Percentiles rank a stretch among this genome's conserved stretches.
Evolutionary conservation across 1,140 invertebrate genomes (phyloP).

Genomic region (Caerostris darwini): DNA sequence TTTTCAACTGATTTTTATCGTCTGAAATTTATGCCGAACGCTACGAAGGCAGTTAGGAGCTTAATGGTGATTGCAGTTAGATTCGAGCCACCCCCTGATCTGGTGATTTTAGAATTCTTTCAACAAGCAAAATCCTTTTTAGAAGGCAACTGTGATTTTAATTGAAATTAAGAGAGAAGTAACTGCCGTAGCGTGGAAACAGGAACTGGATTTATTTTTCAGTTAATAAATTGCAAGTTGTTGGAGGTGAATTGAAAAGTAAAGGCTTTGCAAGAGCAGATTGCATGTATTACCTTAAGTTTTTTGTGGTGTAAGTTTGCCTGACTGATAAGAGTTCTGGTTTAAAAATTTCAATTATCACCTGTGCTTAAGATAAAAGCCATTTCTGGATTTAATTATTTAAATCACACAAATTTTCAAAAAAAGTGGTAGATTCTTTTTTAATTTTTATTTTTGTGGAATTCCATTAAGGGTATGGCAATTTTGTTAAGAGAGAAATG

Average conservation of each 20-base stretch:
- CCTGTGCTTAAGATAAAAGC: not conserved
- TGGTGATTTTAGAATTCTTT: constrained; percentile 22
- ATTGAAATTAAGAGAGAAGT: constrained; percentile 19
- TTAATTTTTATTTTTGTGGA: not conserved
- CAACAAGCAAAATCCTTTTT: not conserved
- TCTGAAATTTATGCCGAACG: constrained; percentile 17
- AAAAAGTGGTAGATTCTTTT: not conserved
- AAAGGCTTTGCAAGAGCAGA: not conserved
- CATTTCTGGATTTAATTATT: not conserved
- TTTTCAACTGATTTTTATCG: constrained; percentile 35
- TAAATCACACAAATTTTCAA: too few species aligned
- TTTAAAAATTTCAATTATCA: constrained; percentile 14
- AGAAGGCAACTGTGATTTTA: not conserved
- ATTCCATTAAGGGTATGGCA: not conserved
- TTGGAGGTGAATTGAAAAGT: not conserved
- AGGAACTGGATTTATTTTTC: constrained; percentile 13
- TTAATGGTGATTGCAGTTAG: constrained; percentile 7
- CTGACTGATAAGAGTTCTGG: not conserved
- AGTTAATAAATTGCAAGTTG: not conserved
- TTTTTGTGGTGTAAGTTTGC: not conserved
- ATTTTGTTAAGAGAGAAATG: not conserved
- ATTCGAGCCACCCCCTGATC: not conserved
- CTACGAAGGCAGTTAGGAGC: not conserved
- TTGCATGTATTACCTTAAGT: not conserved
- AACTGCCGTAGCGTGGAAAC: not conserved